Percentiles rank a stretch among this genome's conserved stretches.
These are phyloP conservation scores for Siphlonurus alternatus DNA, from an alignment of 2,888 invertebrate genomes.

Conservation along the genomic window DNA sequence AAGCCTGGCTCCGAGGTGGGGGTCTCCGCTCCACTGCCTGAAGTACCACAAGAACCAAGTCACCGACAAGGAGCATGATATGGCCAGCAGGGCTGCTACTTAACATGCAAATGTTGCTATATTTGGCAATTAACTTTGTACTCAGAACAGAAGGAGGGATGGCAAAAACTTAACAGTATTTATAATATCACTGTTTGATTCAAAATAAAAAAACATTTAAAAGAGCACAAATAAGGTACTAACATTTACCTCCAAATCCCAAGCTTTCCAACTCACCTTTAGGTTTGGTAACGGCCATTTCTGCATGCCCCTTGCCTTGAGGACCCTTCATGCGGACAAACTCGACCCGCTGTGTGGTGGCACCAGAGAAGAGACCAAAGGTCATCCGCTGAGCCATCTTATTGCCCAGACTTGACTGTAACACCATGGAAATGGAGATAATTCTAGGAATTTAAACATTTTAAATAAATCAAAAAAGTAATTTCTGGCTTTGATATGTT, in stretches of 20 bases:
- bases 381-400: slow-evolving; percentile 94
- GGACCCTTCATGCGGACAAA: slow-evolving; percentile 98
- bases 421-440: slow-evolving; percentile 18
- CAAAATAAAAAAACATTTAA: too few species aligned
- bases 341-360: slow-evolving; percentile 69
- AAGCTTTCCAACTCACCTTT: slow-evolving; percentile 46
- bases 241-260: too few species aligned
- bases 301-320: slow-evolving; percentile 88
- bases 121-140: too few species aligned
- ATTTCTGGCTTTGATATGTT: too few species aligned
- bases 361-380: slow-evolving; percentile 69
- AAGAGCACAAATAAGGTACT: too few species aligned
- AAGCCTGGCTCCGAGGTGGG: slow-evolving; percentile 82
- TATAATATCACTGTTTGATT: too few species aligned
- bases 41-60: slow-evolving; percentile 6
- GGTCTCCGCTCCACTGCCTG: slow-evolving; percentile 74
- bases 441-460: too few species aligned
- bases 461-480: too few species aligned
- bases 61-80: background rate
- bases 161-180: too few species aligned
- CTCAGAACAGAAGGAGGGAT: background rate
- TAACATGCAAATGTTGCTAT: too few species aligned
- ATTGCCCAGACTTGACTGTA: slow-evolving; percentile 82
- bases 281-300: slow-evolving; percentile 92
- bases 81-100: background rate